Evolutionary conservation across 2,888 invertebrate species (phyloP), one percentile per base, ranked within the genome.

Genomic region (Chrysolina haemoptera): DNA sequence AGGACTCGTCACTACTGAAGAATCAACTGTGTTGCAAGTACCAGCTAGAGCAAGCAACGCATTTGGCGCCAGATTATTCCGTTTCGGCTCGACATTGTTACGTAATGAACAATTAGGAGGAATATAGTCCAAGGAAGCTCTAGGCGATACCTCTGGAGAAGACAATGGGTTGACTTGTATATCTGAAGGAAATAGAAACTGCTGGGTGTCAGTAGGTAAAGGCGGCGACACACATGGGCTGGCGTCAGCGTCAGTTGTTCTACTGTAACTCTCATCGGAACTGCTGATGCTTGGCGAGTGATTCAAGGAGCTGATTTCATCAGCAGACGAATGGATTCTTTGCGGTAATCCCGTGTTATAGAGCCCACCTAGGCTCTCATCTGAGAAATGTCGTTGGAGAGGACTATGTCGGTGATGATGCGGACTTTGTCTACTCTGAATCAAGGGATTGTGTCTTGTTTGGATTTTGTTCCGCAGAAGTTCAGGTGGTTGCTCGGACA

Each of bases 201-300:
- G 91, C 75, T 91, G 88, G 0, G 91, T 88, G 84, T 91, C 85
- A 59, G 86, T 80, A 63, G 85, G 86, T 40, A 87, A 75, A 9
- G 87, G 88, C 11, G 89, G 89, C 12, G 90, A 89, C 6, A 89
- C 89, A 66, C 89, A 89, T 4, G 90, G 90, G 2, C 90, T 90
- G 12, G 90, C 91, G 77, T 92, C 91, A 41, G 92, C 95, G 83
- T 94, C 94, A 0, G 94, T 95, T 5, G 95, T 95, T 80, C 95
- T 91, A 55, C 94, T 94, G 84, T 94, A 95, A 87, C 95, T 95
- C 87, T 95, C 95, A 84, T 95, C 95, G 0, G 95, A 95, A 70
- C 95, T 95, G 86, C 94, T 94, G 77, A 95, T 92, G 84, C 94
- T 94, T 0, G 95, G 94, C 9, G 95, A 95, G 81, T 94, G 93